Base-by-base conservation (phyloP, 2,797 vertebrate genomes). In the Gymnopithys bicolor region DNA sequence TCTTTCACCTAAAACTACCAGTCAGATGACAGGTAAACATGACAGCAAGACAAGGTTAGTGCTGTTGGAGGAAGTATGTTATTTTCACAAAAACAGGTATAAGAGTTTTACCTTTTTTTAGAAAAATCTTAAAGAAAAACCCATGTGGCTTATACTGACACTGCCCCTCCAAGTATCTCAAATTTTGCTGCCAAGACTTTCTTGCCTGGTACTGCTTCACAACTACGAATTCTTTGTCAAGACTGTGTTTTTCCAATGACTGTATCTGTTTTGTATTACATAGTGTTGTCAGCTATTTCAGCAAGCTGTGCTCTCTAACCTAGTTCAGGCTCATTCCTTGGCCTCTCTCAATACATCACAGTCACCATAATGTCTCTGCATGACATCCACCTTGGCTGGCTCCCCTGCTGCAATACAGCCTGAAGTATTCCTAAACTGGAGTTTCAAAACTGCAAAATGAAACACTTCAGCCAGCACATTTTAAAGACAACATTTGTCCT, bases 221-320 rank as follows among this genome's bases (percentile, higher is more conserved):
- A 80, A 56, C 32, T 33, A 73, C 0, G 0, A 87, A 67, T 45
- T 74, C 74, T 90, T 94, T 89, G 68, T 89, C 46, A 68, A 89
- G 73, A 55, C 64, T 33, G 23, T 51, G 18, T 51, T 94, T 70
- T 89, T 90, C 66, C 87, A 75, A 87, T 51, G 73, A 75, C 30
- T 0, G 1, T 87, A 83, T 90, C 58, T 86, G 51, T 83, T 94
- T 64, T 64, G 66, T 87, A 67, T 75, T 78, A 88, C 58, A 41
- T 5, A 83, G 79, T n/a, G 46, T 48, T 93, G 93, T 68, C 76
- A 88, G 83, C 89, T 88, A 78, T 78, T 96, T 84, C 80, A 75
- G 78, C 83, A 88, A 93, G 80, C 76, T 88, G 53, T 41, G 77
- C 83, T 95, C 92, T 91, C 85, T 91, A 94, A 86, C 95, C 93